phyloP scores from a whole-genome alignment of 2,113 vertebrate species.

The Perognathus longimembris region DNA sequence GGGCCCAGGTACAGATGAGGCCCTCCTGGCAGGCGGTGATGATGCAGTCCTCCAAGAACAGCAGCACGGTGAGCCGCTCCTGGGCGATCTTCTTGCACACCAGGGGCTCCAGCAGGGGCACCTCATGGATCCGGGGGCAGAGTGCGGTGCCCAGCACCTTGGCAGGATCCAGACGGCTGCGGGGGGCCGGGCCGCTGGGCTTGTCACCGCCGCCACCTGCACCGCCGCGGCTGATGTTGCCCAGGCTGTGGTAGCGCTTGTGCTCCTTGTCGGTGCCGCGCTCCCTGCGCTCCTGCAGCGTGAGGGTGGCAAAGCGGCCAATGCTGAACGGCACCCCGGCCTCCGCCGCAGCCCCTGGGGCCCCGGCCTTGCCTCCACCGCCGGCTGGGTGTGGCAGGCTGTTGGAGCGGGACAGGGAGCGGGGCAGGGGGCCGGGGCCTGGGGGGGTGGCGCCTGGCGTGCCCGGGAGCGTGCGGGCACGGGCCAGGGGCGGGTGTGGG shows the following conservation, averaged over 20 bases:
- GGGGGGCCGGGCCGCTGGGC: conserved; percentile 85
- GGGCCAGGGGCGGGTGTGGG: conserved; percentile 89
- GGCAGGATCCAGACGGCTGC: conserved; percentile 89
- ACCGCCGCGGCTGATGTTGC: conserved; percentile 92
- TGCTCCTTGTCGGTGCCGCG: conserved; percentile 89
- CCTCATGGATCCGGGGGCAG: conserved; percentile 95
- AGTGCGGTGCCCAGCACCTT: conserved; percentile 93
- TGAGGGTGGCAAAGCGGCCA: conserved; percentile 92
- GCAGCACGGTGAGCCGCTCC: conserved; percentile 93
- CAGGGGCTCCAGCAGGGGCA: conserved; percentile 94
- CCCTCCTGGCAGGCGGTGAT: conserved; percentile 96
- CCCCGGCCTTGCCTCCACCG: conserved; percentile 84
- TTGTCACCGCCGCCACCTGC: conserved; percentile 89
- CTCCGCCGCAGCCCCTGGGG: conserved; percentile 24
- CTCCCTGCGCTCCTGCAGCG: conserved; percentile 87
- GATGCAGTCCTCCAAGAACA: conserved; percentile 96
- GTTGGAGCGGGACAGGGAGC: conserved; percentile 94
- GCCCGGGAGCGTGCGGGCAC: conserved; percentile 89
- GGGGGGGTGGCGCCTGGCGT: conserved; percentile 83
- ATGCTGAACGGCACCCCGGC: conserved; percentile 88
- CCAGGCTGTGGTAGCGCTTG: conserved; percentile 94
- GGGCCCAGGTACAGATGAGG: conserved; percentile 95
- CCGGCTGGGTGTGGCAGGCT: conserved; percentile 93
- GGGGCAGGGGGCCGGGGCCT: conserved; percentile 85
- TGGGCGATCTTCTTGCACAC: conserved; percentile 97